These are phyloP conservation scores for Muraenolepis orangiensis DNA, from an alignment of 2,797 vertebrate species.

Conservation along the genomic window DNA sequence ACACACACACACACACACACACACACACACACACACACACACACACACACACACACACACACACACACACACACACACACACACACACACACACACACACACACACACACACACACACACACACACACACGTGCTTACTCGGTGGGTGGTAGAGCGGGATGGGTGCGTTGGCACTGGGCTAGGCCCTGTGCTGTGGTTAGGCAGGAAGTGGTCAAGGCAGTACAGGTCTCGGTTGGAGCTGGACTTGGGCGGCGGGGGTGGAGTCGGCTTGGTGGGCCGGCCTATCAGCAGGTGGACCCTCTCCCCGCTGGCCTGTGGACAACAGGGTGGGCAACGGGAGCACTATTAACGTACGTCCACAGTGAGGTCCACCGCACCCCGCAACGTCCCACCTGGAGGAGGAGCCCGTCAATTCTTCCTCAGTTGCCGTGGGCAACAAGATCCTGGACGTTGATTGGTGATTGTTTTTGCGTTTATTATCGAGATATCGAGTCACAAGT, in stretches of 20 bases:
- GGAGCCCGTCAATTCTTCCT: too few species aligned
- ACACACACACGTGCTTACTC: constrained; percentile 70
- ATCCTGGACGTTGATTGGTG: too few species aligned
- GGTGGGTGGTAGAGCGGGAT: constrained; percentile 86
- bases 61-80: too few species aligned
- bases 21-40: constrained; percentile 5
- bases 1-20: too few species aligned
- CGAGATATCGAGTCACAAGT: too few species aligned
- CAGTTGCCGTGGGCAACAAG: too few species aligned
- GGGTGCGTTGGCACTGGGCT: constrained; percentile 85
- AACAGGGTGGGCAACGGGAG: constrained; percentile 8
- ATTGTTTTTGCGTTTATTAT: too few species aligned
- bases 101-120: constrained; percentile 12
- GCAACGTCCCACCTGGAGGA: too few species aligned
- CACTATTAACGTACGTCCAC: too few species aligned
- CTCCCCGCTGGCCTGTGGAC: constrained; percentile 88
- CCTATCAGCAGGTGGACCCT: constrained; percentile 89
- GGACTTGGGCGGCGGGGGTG: constrained; percentile 77
- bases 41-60: constrained; percentile 9
- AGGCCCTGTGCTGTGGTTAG: constrained; percentile 76
- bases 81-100: too few species aligned
- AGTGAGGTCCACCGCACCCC: too few species aligned
- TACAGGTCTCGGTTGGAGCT: constrained; percentile 83
- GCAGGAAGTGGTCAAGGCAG: constrained; percentile 80
- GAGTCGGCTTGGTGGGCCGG: constrained; percentile 81